Evolutionary conservation across 2,797 vertebrate genomes (phyloP), one percentile per base, ranked within the genome.

Genomic region (Danio aesculapii): DNA sequence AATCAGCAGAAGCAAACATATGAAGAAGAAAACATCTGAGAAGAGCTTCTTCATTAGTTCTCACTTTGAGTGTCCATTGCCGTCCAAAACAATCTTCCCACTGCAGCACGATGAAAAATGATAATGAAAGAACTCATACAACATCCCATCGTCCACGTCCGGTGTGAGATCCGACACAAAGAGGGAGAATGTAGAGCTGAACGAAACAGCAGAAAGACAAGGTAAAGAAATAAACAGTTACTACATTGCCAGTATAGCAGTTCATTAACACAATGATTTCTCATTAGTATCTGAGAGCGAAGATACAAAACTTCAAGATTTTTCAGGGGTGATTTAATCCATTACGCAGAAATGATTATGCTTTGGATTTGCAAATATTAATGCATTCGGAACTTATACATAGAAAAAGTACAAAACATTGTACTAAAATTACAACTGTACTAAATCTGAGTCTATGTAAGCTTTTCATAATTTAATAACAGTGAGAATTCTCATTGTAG

Each of bases 61-160:
- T 95, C 93, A 98, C 97, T 96, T 97, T 76, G 97, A 98, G 90
- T 97, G 94, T 43, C 97, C 97, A 64, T 93, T 91, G 92, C 92
- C 94, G 91, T 98, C 97, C 90, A 98, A 92, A 85, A 98, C 95
- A 83, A 98, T 96, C 90, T 98, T 98, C 41, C 96, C 96, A 79
- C 96, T 96, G 39, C 95, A 95, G 88, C 97, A 98, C 0, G 97
- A 96, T 16, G 97, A 95, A 87, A 97, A 98, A 67, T 96, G 95
- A 90, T 96, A 97, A 91, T 97, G 96, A 85, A 98, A 98, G 89
- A 96, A 98, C 88, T 98, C 97, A 73, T 98, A 98, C 52, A 98
- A 92, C 97, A 98, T 97, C 70, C 96, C 97, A 69, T 98, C 97
- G 57, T 98, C 97, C 88, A 98, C 97, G 0, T 98, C 97, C 1